Percentiles rank a stretch among this genome's conserved stretches.
phyloP scores from a whole-genome alignment of 2,113 vertebrate genomes.

The Microtus montanus region DNA sequence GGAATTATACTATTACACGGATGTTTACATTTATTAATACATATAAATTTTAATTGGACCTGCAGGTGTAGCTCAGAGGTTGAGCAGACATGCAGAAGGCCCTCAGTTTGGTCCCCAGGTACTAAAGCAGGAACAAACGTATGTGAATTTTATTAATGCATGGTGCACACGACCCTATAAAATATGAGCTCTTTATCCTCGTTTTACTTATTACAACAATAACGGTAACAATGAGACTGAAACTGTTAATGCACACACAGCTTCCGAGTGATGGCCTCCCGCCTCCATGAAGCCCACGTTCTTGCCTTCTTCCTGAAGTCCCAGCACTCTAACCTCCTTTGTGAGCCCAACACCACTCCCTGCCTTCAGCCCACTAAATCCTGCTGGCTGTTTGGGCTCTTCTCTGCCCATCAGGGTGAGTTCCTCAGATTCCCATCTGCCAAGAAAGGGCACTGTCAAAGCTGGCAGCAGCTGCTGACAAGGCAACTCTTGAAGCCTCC shows the following conservation, averaged over 20 bases:
- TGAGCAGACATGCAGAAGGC: background rate
- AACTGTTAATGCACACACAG: background rate
- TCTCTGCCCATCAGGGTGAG: conserved; percentile 74
- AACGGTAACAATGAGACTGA: background rate
- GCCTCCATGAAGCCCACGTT: background rate
- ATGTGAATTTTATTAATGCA: background rate
- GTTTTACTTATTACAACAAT: background rate
- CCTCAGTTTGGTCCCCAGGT: background rate
- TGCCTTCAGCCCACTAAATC: conserved; percentile 46
- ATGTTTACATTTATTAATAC: background rate
- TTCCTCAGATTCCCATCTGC: conserved; percentile 63
- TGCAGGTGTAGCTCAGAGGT: background rate
- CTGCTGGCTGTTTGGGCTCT: conserved; percentile 34
- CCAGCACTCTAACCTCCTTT: conserved; percentile 75
- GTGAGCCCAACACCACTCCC: conserved; percentile 24
- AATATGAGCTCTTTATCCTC: background rate
- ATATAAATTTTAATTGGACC: background rate
- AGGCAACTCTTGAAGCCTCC: conserved; percentile 30
- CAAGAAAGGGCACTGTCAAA: conserved; percentile 73
- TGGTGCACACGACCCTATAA: background rate
- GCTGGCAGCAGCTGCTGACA: conserved; percentile 72
- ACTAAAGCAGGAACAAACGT: background rate
- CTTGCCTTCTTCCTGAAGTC: conserved; percentile 46
- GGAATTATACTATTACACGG: background rate
- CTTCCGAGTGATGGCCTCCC: background rate